phyloP scores from a whole-genome alignment of 2,113 vertebrate genomes.

The Ictalurus punctatus region DNA sequence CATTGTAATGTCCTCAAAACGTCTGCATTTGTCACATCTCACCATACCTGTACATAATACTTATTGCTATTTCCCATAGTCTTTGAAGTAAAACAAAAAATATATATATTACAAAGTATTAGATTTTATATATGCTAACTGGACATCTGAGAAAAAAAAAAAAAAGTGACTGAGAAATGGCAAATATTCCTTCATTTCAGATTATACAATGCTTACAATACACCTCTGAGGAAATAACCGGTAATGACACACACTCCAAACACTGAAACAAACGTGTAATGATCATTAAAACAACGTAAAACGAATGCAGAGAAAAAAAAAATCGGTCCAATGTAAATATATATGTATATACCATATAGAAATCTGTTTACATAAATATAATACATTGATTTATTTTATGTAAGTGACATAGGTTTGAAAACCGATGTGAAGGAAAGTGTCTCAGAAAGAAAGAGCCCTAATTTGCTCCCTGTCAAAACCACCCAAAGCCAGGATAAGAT shows the following conservation, averaged over 20 bases:
- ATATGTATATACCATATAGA: conserved; percentile 56
- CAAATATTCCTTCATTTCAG: conserved; percentile 47
- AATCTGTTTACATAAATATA: conserved; percentile 46
- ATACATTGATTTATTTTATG: conserved; percentile 53
- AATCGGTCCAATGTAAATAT: conserved; percentile 69
- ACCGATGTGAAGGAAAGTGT: conserved; percentile 40
- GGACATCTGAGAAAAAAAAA: conserved; percentile 58
- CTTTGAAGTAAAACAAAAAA: conserved; percentile 63
- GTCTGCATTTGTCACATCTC: conserved; percentile 44
- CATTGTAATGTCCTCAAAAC: background rate
- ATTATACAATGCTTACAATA: conserved; percentile 63
- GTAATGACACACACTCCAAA: conserved; percentile 30
- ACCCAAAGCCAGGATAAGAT: conserved; percentile 40
- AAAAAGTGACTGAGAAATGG: conserved; percentile 45
- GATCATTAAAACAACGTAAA: conserved; percentile 63
- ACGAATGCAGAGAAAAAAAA: conserved; percentile 69
- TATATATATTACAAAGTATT: conserved; percentile 41
- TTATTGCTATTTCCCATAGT: conserved; percentile 73
- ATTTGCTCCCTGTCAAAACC: conserved; percentile 30
- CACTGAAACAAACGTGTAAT: conserved; percentile 46
- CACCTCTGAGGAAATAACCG: conserved; percentile 9
- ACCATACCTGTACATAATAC: conserved; percentile 62
- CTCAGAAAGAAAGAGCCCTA: conserved; percentile 51
- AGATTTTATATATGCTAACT: conserved; percentile 65
- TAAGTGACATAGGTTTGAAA: conserved; percentile 41